A percentile compares a stretch with the other conserved stretches of the same genome.
These are phyloP conservation scores for Drosophila ustulata DNA, from an alignment of 2,888 invertebrate genomes.

Conservation along the genomic window DNA sequence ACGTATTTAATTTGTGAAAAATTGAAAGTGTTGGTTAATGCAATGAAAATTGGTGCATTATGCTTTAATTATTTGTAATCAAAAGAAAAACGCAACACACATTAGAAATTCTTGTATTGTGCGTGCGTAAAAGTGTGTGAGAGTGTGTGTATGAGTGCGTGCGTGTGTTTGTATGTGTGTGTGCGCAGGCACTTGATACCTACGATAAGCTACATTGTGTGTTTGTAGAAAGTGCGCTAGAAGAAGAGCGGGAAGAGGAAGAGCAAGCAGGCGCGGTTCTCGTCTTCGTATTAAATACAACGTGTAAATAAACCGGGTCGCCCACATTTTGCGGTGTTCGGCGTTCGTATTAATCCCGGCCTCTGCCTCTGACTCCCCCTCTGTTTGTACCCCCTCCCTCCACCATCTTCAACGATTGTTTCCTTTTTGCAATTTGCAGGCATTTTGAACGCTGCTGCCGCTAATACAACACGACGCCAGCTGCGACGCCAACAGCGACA, in stretches of 20 bases:
- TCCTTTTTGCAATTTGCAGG: conserved; percentile 44
- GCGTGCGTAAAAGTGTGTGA: conserved; percentile 17
- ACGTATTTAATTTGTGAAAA: conserved; percentile 20
- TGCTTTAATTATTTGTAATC: conserved; percentile 9
- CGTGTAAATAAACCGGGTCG: conserved; percentile 79
- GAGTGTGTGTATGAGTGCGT: conserved; percentile 20
- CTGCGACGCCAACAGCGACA: conserved; percentile 41
- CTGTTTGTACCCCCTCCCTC: not conserved
- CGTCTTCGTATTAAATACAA: conserved; percentile 44
- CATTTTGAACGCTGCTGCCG: conserved; percentile 42
- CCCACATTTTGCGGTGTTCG: conserved; percentile 36
- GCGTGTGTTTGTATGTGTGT: conserved; percentile 38
- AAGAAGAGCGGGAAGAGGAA: not conserved
- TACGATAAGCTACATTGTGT: conserved; percentile 49
- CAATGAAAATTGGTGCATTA: conserved; percentile 46
- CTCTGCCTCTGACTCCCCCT: not conserved
- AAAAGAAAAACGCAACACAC: conserved; percentile 27
- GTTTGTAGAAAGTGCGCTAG: conserved; percentile 63
- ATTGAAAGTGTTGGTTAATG: conserved; percentile 40
- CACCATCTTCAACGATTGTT: conserved; percentile 32
- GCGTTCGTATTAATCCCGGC: conserved; percentile 27
- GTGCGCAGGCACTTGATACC: conserved; percentile 62
- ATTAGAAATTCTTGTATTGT: conserved; percentile 28
- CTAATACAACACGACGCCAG: conserved; percentile 25
- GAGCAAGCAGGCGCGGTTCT: conserved; percentile 49